Evolutionary conservation across 1,140 invertebrate species (phyloP).

Genomic region (Drosophila pachea): DNA sequence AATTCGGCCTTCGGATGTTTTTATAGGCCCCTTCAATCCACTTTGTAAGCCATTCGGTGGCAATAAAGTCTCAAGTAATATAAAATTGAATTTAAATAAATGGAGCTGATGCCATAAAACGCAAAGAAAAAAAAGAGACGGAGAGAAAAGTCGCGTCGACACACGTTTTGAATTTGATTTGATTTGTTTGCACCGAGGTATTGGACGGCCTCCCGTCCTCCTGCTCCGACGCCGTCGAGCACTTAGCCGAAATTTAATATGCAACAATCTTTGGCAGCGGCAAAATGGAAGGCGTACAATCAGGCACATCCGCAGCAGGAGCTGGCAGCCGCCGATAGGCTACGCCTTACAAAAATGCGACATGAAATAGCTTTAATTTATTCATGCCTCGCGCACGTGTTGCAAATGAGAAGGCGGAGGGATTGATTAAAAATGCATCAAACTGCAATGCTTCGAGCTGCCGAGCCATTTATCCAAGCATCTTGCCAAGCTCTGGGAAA

Average conservation of each 20-base stretch:
- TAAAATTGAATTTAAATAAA: conserved; percentile 77
- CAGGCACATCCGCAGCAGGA: conserved; percentile 45
- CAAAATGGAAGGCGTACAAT: conserved; percentile 43
- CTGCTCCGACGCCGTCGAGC: conserved; percentile 19
- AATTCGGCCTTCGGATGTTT: conserved; percentile 27
- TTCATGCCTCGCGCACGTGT: conserved; percentile 66
- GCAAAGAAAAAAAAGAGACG: conserved; percentile 21
- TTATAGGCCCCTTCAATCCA: conserved; percentile 63
- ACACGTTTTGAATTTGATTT: conserved; percentile 65
- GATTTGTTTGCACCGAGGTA: conserved; percentile 57
- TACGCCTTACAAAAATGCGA: conserved; percentile 46
- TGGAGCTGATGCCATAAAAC: conserved; percentile 68
- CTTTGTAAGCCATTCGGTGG: conserved; percentile 67
- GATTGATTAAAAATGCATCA: conserved; percentile 69
- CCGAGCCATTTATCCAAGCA: conserved; percentile 7
- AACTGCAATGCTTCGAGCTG: conserved; percentile 51
- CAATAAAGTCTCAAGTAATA: conserved; percentile 71
- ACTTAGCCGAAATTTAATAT: conserved; percentile 72
- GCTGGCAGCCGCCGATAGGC: conserved; percentile 17
- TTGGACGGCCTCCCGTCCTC: neutral
- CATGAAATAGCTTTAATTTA: conserved; percentile 69
- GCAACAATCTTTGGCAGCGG: conserved; percentile 69
- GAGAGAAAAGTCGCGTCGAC: conserved; percentile 20
- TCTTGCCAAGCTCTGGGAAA: neutral
- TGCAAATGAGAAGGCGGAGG: conserved; percentile 1